Percentiles rank a stretch among this genome's conserved stretches.
Conservation (phyloP, 92 coral and sea anemone species). For the Meandrina meandrites region DNA sequence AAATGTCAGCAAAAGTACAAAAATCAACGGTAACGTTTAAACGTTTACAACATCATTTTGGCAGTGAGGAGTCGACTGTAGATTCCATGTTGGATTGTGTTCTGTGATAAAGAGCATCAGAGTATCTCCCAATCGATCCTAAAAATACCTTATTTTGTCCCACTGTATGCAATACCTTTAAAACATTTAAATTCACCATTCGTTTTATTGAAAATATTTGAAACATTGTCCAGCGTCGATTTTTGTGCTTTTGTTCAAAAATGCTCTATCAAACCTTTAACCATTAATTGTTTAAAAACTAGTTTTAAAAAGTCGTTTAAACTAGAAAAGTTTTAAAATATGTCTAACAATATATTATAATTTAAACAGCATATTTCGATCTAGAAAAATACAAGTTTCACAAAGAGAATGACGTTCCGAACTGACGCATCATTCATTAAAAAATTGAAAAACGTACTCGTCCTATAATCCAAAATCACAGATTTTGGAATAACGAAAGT, state of each 20-base stretch:
- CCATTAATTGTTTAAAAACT: not conserved
- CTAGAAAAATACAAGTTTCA: conserved; percentile 17
- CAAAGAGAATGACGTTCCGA: not conserved
- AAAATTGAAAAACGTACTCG: not conserved
- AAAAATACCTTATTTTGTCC: too few species aligned
- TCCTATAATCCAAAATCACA: not conserved
- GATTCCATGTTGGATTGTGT: not conserved
- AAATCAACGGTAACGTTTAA: too few species aligned
- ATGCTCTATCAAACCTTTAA: not conserved
- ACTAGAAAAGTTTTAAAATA: conserved; percentile 5
- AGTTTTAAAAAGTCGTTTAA: not conserved
- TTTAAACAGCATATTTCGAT: not conserved
- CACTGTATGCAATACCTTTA: too few species aligned
- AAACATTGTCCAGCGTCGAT: not conserved
- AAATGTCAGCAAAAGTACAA: not conserved
- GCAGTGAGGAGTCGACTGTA: not conserved
- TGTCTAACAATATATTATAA: not conserved
- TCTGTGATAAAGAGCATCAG: too few species aligned
- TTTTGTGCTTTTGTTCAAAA: not conserved
- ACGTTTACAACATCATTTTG: not conserved
- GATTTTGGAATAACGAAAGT: not conserved
- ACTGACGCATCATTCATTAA: not conserved
- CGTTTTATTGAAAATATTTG: not conserved
- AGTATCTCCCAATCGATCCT: not conserved
- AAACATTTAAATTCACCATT: not conserved